Evolutionary conservation across 2,797 vertebrate genomes (phyloP).

Genomic region (Buphagus erythrorhynchus): DNA sequence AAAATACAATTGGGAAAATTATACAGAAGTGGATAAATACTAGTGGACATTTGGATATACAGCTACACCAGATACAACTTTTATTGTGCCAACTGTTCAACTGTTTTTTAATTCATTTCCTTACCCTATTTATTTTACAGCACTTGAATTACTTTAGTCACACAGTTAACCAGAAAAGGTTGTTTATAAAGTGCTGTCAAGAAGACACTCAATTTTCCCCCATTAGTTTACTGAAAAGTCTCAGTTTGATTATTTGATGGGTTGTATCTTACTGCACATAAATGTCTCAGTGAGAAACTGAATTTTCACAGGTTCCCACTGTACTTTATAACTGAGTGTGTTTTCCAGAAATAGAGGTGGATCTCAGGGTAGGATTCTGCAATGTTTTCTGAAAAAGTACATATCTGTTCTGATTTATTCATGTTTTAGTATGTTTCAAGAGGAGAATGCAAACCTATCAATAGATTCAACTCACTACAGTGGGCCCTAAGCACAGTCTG

Average conservation of each 20-base stretch:
- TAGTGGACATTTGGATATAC: background rate
- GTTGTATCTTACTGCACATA: background rate
- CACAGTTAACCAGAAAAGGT: background rate
- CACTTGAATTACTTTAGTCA: background rate
- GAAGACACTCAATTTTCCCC: background rate
- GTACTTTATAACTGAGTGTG: background rate
- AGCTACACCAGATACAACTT: background rate
- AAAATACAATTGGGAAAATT: background rate
- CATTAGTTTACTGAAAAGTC: background rate
- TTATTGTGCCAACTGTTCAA: background rate
- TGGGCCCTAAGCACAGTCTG: background rate
- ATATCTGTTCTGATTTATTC: background rate
- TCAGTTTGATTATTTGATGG: background rate
- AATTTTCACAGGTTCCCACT: conserved; percentile 25
- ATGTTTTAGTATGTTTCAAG: background rate
- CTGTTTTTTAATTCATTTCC: background rate
- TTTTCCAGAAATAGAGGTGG: conserved; percentile 21
- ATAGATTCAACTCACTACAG: background rate
- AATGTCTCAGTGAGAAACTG: background rate
- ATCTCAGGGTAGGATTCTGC: background rate
- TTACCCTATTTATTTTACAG: background rate
- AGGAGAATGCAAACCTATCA: background rate
- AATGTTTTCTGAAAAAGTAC: background rate
- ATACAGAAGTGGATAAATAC: background rate
- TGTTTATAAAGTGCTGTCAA: background rate